Evolutionary conservation across 2,113 vertebrate genomes (phyloP), one percentile per base, ranked within the genome.

Genomic region (Pelobates fuscus): DNA sequence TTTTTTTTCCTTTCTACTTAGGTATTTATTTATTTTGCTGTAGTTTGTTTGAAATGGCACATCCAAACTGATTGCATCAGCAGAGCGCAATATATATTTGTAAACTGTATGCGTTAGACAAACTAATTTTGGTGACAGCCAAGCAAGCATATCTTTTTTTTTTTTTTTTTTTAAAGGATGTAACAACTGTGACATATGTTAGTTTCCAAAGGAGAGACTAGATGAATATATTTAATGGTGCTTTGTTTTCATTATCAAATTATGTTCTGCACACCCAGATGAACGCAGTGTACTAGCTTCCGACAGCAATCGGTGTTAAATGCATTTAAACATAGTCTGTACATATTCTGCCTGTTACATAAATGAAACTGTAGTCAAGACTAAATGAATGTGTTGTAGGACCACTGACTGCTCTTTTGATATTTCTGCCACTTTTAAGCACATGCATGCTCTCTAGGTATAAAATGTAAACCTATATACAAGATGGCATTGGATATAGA

Each of bases 71-170:
- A 91, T 88, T 87, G 74, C 82, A 82, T 81, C 70, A 78, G 81
- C 84, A 41, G 64, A 46, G 46, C 26, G 17, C 7, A 32, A 21
- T 77, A 21, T 77, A 49, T 61, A 54, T 61, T 52, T 85, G 84
- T 87, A 84, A 87, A 87, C 89, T 89, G 86, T 89, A 89, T 88
- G 89, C 89, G 87, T 37, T 18, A 59, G 91, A 89, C 88, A 86
- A 90, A 87, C 62, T 71, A 78, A 77, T 77, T 79, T 21, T 82
- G 83, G 79, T 80, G 82, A 77, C 71, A 81, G 86, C 78, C 78
- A 79, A 69, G 70, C 73, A 81, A 77, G 54, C 77, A 3, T 80
- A 82, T 78, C 70, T 80, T 79, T 81, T 79, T 77, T 44, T 70
- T 2, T 80, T 82, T 78, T 69, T 80, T 79, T 81, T 79, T 77